Conservation (phyloP, 2,888 invertebrate genomes). For the Ligdia adustata region DNA sequence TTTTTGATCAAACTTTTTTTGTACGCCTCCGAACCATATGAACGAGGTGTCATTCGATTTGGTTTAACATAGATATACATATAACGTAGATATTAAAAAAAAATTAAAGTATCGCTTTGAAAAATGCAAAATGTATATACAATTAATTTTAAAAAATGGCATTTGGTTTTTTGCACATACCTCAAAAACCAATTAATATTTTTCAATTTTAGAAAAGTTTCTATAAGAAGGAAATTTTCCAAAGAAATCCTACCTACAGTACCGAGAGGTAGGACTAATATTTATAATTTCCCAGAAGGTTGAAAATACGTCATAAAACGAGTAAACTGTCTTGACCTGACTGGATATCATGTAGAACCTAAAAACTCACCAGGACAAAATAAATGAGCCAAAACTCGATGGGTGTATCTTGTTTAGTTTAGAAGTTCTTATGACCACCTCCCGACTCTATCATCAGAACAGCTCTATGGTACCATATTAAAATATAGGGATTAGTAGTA, state of each 20-base stretch:
- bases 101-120: not conserved
- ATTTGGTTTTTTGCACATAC: not conserved
- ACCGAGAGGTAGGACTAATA: no score
- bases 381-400: not conserved
- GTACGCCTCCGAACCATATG: no score
- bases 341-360: not conserved
- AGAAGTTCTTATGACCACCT: not conserved
- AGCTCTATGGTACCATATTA: not conserved
- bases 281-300: no score
- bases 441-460: not conserved
- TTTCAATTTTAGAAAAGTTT: no score
- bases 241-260: no score
- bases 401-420: not conserved
- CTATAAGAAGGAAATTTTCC: no score
- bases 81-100: no score
- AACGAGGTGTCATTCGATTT: no score
- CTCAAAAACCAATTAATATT: not conserved
- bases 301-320: no score
- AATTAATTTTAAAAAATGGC: not conserved
- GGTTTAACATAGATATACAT: not conserved
- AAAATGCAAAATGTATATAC: not conserved
- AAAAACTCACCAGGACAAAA: not conserved
- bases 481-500: not conserved
- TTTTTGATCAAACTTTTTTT: not conserved
- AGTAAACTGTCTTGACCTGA: no score